Percentiles rank a stretch among this genome's conserved stretches.
phyloP scores from a whole-genome alignment of 2,888 invertebrate genomes.

The Sisyra nigra region DNA sequence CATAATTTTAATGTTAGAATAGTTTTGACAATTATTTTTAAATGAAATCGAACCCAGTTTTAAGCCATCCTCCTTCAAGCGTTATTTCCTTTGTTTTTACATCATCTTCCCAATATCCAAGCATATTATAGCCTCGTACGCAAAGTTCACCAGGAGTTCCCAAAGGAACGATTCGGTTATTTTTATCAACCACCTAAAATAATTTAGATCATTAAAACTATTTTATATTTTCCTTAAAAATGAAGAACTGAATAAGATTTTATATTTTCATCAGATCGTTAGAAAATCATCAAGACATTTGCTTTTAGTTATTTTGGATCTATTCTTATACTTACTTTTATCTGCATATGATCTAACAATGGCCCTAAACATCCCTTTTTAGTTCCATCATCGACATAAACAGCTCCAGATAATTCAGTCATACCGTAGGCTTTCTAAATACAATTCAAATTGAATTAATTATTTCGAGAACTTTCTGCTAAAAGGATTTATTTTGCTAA shows the following conservation, averaged over 20 bases:
- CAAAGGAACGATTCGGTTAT: constrained; percentile 47
- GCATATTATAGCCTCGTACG: constrained; percentile 62
- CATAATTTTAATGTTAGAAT: not conserved
- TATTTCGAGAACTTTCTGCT: too few relatives aligned
- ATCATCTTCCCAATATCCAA: constrained; percentile 66
- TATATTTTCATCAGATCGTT: constrained; percentile 34
- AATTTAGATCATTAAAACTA: too few relatives aligned
- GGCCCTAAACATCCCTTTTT: too few relatives aligned
- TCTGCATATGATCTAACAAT: too few relatives aligned
- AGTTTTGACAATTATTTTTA: not conserved
- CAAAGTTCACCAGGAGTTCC: constrained; percentile 61
- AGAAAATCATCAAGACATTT: constrained; percentile 18
- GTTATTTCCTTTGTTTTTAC: constrained; percentile 54
- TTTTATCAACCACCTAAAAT: constrained; percentile 47
- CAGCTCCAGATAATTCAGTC: constrained; percentile 30
- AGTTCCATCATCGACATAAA: too few relatives aligned
- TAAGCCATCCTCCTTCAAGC: constrained; percentile 56
- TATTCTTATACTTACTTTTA: too few relatives aligned
- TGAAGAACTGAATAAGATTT: too few relatives aligned
- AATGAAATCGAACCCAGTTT: constrained; percentile 49
- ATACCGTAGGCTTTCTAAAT: constrained; percentile 41
- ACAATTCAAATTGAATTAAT: constrained; percentile 3
- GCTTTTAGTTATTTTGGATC: not conserved
- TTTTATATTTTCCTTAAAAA: too few relatives aligned
- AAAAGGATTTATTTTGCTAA: too few relatives aligned